phyloP scores from a whole-genome alignment of 2,797 vertebrate species.

The Linurgus olivaceus region DNA sequence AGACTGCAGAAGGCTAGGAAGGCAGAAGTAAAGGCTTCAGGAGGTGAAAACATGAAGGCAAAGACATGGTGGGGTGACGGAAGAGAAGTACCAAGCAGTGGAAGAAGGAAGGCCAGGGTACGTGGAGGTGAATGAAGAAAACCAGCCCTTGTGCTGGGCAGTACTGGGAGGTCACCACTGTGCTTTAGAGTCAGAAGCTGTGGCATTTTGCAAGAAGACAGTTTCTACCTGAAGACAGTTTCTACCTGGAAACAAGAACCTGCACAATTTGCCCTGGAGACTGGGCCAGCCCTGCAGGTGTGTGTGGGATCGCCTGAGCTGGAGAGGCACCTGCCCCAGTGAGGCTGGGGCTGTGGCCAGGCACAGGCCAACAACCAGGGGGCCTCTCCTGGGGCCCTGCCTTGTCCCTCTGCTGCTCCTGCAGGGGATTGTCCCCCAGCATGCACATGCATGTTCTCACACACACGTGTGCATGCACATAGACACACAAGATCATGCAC shows the following conservation, averaged over 20 bases:
- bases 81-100: neutral
- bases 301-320: neutral
- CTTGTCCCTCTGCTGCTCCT: neutral
- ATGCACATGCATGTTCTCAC: no score
- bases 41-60: neutral
- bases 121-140: neutral
- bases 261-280: neutral
- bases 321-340: accelerated
- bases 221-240: neutral
- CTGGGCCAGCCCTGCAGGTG: neutral
- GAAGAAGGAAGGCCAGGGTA: neutral
- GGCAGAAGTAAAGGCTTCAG: neutral
- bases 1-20: neutral
- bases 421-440: accelerated
- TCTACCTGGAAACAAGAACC: neutral
- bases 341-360: neutral
- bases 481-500: neutral
- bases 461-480: no score
- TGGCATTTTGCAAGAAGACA: neutral
- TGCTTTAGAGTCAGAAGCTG: neutral
- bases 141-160: neutral
- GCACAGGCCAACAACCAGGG: accelerated
- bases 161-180: accelerated
- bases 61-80: neutral
- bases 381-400: neutral